phyloP scores from a whole-genome alignment of 2,888 invertebrate genomes.

The Coenonympha arcania region DNA sequence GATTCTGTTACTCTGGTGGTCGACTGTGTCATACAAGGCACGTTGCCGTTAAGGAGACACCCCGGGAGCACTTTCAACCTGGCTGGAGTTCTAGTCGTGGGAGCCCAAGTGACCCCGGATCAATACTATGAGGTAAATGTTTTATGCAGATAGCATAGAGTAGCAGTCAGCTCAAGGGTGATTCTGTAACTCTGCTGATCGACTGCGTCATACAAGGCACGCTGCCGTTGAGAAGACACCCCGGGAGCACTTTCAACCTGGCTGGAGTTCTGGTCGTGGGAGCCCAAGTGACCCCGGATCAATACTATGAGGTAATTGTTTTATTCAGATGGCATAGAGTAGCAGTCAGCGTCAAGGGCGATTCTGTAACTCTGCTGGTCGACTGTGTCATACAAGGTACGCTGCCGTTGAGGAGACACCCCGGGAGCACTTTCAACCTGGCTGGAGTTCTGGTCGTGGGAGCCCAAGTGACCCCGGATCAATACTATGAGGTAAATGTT shows the following conservation, averaged over 20 bases:
- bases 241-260: slow-evolving; percentile 77
- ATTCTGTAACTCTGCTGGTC: slow-evolving; percentile 81
- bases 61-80: slow-evolving; percentile 77
- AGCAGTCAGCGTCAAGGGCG: slow-evolving; percentile 87
- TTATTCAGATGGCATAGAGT: slow-evolving; percentile 84
- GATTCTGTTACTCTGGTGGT: slow-evolving; percentile 83
- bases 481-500: slow-evolving; percentile 76
- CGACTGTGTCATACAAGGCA: slow-evolving; percentile 80
- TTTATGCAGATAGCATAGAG: slow-evolving; percentile 82
- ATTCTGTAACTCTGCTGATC: slow-evolving; percentile 81
- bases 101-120: slow-evolving; percentile 82
- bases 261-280: slow-evolving; percentile 85
- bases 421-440: slow-evolving; percentile 77
- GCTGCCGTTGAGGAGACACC: slow-evolving; percentile 73
- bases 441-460: slow-evolving; percentile 85
- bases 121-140: slow-evolving; percentile 75
- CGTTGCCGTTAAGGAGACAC: slow-evolving; percentile 75
- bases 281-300: slow-evolving; percentile 81
- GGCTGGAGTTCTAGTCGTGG: slow-evolving; percentile 83
- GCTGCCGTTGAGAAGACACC: slow-evolving; percentile 73
- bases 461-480: slow-evolving; percentile 81
- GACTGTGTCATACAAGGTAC: slow-evolving; percentile 81
- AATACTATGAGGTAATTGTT: slow-evolving; percentile 73
- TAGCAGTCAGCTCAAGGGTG: slow-evolving; percentile 87
- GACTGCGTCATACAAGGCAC: slow-evolving; percentile 81